Base-by-base conservation (phyloP, 2,797 vertebrate species). In the Tiaroga cobitis region DNA sequence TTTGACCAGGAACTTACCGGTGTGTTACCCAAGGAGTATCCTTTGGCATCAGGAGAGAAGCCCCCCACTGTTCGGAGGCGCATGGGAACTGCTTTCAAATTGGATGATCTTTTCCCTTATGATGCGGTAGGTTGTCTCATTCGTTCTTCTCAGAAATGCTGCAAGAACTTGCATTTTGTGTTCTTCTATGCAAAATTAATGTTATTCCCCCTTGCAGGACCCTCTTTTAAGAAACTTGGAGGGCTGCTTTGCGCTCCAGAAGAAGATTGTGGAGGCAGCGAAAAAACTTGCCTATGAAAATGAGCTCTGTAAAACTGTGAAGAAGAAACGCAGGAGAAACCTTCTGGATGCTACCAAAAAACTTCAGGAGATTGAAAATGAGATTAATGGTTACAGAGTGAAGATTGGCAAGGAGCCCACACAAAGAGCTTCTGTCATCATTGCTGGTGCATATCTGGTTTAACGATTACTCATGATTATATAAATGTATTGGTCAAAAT, bases 201-300 rank as follows among this genome's bases (percentile, higher is more conserved):
- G 46, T 72, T n/a, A 56, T 83, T 32, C 5, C 3, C 19, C 3
- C n/a, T 34, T 21, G 54, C 79, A 97, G 98, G 98, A 99, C 88
- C 97, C 98, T 4, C 77, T 95, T 85, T 91, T 99, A 85, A 96
- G 97, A 89, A 96, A 97, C 89, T 90, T 99, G 91, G 98, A 99
- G 92, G 96, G 96, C 92, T 96, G 94, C 89, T 98, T 99, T 83
- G 93, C 97, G 18, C 95, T 99, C 87, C 98, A 99, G 91, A 97
- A 97, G 89, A 98, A 98, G 92, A 95, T 99, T 19, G 97, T 99
- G 32, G 97, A 99, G 92, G 98, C 98, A 2, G 96, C 96, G 0
- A 94, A 96, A 90, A 99, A 97, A 92, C 94, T 99, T 18, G 95
- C 97, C 81, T 94, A 41, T 0, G 98, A 99, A 91, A 93, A 92